phyloP scores from a whole-genome alignment of 2,888 invertebrate genomes.

The Lasioglossum leucozonium region DNA sequence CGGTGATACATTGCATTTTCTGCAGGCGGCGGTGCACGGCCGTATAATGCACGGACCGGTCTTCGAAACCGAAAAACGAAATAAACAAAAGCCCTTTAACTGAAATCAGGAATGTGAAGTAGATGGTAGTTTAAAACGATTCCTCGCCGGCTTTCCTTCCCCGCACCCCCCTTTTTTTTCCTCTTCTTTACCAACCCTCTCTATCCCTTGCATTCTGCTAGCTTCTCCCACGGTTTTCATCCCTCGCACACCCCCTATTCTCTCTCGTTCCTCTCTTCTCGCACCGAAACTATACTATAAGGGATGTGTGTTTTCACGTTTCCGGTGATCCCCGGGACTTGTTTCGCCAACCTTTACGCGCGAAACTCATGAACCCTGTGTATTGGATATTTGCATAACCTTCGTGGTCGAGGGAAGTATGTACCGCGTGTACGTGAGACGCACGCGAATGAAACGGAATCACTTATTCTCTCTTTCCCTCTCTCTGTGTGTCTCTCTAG shows the following conservation, averaged over 20 bases:
- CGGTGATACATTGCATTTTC: slow-evolving; percentile 65
- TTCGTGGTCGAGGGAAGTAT: slow-evolving; percentile 62
- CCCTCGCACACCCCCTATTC: background rate
- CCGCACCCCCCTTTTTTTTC: too few species aligned
- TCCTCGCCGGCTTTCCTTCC: slow-evolving; percentile 43
- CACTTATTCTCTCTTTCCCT: slow-evolving; percentile 11
- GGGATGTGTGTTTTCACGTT: slow-evolving; percentile 40
- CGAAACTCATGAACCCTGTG: slow-evolving; percentile 32
- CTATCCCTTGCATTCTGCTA: slow-evolving; percentile 44
- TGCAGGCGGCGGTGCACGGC: slow-evolving; percentile 47
- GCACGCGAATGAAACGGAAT: slow-evolving; percentile 49
- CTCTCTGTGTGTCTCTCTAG: background rate
- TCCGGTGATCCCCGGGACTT: slow-evolving; percentile 25
- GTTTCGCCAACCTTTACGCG: slow-evolving; percentile 48
- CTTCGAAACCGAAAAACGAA: slow-evolving; percentile 71
- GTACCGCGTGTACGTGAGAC: slow-evolving; percentile 38
- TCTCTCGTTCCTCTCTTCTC: background rate
- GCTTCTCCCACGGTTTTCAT: slow-evolving; percentile 13
- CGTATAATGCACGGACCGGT: slow-evolving; percentile 65
- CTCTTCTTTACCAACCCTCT: slow-evolving; percentile 1
- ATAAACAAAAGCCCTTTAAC: slow-evolving; percentile 76
- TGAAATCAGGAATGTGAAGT: slow-evolving; percentile 80
- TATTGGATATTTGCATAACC: slow-evolving; percentile 61
- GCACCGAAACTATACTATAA: slow-evolving; percentile 16
- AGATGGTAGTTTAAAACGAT: slow-evolving; percentile 78